These are phyloP conservation scores for Osmoderma eremita DNA, from an alignment of 2,888 invertebrate genomes.

Conservation along the genomic window DNA sequence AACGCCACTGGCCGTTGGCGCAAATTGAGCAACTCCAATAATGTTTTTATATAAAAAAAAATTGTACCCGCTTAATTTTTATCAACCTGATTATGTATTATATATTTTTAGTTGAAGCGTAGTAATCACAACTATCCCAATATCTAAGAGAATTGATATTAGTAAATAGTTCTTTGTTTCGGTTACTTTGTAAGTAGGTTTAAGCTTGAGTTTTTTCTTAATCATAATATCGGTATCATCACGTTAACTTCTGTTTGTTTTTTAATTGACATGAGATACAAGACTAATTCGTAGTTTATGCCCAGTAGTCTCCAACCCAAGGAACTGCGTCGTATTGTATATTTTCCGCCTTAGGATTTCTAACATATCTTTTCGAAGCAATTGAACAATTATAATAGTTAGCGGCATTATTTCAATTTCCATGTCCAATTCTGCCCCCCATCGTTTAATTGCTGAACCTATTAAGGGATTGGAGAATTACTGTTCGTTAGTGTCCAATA, in stretches of 20 bases:
- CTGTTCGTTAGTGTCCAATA: conserved; percentile 32
- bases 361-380: conserved; percentile 28
- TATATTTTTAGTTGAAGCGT: conserved; percentile 11
- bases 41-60: not conserved
- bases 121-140: no score
- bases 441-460: no score
- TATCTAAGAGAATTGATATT: conserved; percentile 28
- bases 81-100: not conserved
- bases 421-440: no score
- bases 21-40: no score
- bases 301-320: conserved; percentile 36
- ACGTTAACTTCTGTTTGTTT: conserved; percentile 29
- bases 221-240: conserved; percentile 3
- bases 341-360: not conserved
- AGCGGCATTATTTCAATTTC: no score
- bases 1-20: no score
- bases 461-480: conserved; percentile 25
- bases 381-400: not conserved
- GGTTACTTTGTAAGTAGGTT: not conserved
- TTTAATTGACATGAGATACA: conserved; percentile 39
- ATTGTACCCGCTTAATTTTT: not conserved
- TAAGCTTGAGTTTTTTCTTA: conserved; percentile 3
- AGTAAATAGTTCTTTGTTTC: no score
- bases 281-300: conserved; percentile 38
- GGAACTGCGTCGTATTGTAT: not conserved